These are phyloP conservation scores for Neotragus moschatus DNA, from an alignment of 2,113 vertebrate genomes.

Conservation along the genomic window DNA sequence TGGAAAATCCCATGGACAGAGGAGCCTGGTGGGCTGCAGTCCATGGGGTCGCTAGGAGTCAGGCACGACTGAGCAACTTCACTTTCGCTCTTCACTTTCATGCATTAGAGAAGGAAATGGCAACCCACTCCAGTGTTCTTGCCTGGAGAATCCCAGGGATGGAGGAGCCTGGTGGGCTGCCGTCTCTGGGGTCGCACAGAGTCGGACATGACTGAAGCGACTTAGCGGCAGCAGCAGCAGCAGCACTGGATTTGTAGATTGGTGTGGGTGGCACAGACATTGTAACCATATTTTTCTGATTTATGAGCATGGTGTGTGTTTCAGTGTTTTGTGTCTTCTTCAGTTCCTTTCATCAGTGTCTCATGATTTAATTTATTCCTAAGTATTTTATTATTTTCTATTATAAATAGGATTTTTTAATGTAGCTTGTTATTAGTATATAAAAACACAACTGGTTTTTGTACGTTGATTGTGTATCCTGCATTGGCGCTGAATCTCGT, in stretches of 20 bases:
- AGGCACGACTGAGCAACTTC: too few species aligned
- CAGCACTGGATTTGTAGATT: neutral
- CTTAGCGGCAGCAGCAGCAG: too few species aligned
- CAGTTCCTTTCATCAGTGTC: neutral
- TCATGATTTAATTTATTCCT: neutral
- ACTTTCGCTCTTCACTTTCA: too few species aligned
- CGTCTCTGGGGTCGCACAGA: too few species aligned
- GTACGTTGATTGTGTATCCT: neutral
- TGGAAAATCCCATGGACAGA: too few species aligned
- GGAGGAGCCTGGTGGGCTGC: too few species aligned
- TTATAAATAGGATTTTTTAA: neutral
- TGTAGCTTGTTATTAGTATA: neutral
- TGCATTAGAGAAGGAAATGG: too few species aligned
- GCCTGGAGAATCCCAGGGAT: too few species aligned
- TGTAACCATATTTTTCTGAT: neutral
- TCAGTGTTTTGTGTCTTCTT: neutral
- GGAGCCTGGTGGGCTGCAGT: too few species aligned
- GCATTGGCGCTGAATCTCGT: neutral
- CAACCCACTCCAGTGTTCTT: too few species aligned
- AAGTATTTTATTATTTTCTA: neutral
- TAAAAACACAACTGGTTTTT: neutral
- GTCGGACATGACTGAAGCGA: too few species aligned
- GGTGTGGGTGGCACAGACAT: neutral
- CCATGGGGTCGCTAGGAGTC: too few species aligned
- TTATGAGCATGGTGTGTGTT: neutral